Conservation (phyloP, 2,113 vertebrate genomes). For the Nannospalax galili region DNA sequence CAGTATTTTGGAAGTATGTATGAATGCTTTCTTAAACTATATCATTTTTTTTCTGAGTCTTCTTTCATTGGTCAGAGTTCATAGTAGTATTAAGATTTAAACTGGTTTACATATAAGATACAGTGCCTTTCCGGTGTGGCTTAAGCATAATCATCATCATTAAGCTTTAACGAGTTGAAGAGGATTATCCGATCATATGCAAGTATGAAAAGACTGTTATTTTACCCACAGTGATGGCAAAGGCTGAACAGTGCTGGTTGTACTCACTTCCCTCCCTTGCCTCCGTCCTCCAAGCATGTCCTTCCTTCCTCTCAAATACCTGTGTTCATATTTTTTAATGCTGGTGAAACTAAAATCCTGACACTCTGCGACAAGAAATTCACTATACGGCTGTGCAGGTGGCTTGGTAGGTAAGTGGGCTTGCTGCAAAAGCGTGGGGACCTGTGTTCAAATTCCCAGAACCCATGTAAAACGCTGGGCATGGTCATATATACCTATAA, state of each 20-base stretch:
- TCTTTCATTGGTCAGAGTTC: neutral
- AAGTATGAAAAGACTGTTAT: neutral
- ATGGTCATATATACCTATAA: neutral
- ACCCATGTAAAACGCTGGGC: neutral
- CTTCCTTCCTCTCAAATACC: no score
- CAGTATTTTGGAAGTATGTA: neutral
- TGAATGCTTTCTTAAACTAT: neutral
- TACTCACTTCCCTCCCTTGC: neutral
- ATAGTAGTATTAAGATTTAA: neutral
- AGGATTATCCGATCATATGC: neutral
- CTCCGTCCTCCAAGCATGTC: neutral
- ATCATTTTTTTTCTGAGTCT: neutral
- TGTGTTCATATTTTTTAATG: neutral
- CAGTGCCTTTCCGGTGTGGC: neutral
- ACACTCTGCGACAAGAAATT: neutral
- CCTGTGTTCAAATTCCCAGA: neutral
- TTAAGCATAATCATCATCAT: neutral
- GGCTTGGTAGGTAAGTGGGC: no score
- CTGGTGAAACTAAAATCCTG: neutral
- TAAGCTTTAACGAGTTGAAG: neutral
- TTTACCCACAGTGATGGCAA: neutral
- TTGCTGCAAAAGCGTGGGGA: no score
- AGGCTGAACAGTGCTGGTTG: fast-evolving
- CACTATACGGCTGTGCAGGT: neutral
- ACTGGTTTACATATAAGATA: fast-evolving